A percentile compares a stretch with the other conserved stretches of the same genome.
Conservation (phyloP, 2,888 invertebrate genomes). For the Ichneumon xanthorius region DNA sequence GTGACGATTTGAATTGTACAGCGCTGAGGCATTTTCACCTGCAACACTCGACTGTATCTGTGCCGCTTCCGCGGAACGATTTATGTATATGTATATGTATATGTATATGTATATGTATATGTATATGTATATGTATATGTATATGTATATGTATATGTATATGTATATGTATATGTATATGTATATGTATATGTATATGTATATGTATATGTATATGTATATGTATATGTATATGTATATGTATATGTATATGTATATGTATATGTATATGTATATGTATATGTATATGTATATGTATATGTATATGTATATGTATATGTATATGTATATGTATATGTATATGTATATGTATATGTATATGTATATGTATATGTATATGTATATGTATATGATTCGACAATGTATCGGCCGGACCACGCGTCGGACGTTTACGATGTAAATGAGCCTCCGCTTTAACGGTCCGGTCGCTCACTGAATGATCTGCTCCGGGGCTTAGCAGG, state of each 20-base stretch:
- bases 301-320: too few species aligned
- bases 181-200: slow-evolving; percentile 6
- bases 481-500: slow-evolving; percentile 34
- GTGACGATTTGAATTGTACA: slow-evolving; percentile 62
- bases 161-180: neutral
- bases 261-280: neutral
- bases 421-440: slow-evolving; percentile 56
- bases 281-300: too few species aligned
- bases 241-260: too few species aligned
- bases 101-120: neutral
- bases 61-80: neutral
- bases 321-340: slow-evolving; percentile 12
- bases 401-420: slow-evolving; percentile 36
- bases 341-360: slow-evolving; percentile 9
- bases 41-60: neutral
- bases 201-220: neutral
- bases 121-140: slow-evolving; percentile 12
- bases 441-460: slow-evolving; percentile 46
- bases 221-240: neutral
- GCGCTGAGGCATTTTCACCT: slow-evolving; percentile 31
- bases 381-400: slow-evolving; percentile 3
- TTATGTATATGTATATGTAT: neutral
- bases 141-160: neutral
- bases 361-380: neutral
- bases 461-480: slow-evolving; percentile 38